These are phyloP conservation scores for Pachydiplax longipennis DNA, from an alignment of 2,888 invertebrate genomes.

Conservation along the genomic window DNA sequence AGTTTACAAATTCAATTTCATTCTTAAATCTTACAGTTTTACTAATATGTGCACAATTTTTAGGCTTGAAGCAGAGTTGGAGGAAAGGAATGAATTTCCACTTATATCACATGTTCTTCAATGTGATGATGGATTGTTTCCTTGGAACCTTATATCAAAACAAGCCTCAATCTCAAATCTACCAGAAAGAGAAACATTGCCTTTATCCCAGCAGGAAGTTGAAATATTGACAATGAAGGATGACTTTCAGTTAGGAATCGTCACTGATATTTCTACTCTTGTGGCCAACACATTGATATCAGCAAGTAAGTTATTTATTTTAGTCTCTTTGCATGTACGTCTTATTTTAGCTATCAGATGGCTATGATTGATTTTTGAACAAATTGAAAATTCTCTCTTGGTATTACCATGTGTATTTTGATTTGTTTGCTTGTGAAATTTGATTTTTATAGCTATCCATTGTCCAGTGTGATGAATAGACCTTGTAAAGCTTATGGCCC, in stretches of 20 bases:
- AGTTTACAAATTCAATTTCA: too few species aligned
- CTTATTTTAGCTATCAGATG: too few species aligned
- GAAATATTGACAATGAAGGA: background rate
- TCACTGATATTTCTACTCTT: background rate
- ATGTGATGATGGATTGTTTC: background rate
- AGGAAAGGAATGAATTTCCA: constrained; percentile 45
- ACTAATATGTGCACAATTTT: constrained; percentile 49
- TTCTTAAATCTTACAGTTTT: too few species aligned
- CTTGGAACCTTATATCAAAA: background rate
- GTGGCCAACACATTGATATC: background rate
- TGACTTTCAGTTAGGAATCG: background rate
- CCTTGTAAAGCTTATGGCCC: too few species aligned
- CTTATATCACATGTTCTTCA: constrained; percentile 47
- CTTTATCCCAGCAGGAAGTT: background rate
- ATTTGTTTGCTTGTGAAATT: too few species aligned
- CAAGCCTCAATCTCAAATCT: background rate
- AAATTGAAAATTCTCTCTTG: too few species aligned
- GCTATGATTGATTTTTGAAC: too few species aligned
- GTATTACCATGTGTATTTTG: too few species aligned
- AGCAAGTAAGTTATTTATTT: background rate
- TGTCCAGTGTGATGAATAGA: too few species aligned
- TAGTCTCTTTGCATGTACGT: too few species aligned
- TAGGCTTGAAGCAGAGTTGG: constrained; percentile 46
- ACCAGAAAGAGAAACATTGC: background rate
- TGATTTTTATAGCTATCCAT: too few species aligned